Evolutionary conservation across 2,797 vertebrate genomes (phyloP).

Genomic region (Chaenodraco wilsoni): DNA sequence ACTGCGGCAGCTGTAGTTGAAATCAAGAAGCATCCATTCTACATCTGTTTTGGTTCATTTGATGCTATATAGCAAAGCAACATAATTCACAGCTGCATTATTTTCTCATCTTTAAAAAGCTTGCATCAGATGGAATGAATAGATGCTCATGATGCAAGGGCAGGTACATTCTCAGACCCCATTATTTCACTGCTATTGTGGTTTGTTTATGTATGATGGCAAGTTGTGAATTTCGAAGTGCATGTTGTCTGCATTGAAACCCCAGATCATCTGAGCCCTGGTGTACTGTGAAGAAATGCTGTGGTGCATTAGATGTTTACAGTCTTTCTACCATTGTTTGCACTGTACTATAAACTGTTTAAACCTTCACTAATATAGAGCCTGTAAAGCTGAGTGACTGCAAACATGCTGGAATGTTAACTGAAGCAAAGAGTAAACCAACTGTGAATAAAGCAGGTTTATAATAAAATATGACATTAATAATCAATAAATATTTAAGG

Average conservation of each 20-base stretch:
- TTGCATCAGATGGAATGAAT: conserved; percentile 31
- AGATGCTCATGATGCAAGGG: conserved; percentile 17
- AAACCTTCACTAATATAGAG: conserved; percentile 62
- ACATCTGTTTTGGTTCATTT: conserved; percentile 48
- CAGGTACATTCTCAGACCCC: background rate
- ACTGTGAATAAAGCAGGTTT: conserved; percentile 63
- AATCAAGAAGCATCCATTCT: conserved; percentile 40
- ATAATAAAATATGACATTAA: conserved; percentile 70
- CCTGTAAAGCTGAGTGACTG: conserved; percentile 54
- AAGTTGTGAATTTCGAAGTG: background rate
- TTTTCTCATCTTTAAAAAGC: conserved; percentile 9
- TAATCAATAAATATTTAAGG: conserved; percentile 72
- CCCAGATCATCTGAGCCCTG: conserved; percentile 11
- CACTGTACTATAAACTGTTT: conserved; percentile 73
- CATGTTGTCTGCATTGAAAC: conserved; percentile 22
- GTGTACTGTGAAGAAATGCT: conserved; percentile 22
- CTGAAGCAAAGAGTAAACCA: conserved; percentile 60
- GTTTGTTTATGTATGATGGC: conserved; percentile 27
- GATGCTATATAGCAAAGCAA: conserved; percentile 44
- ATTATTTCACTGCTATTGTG: conserved; percentile 17
- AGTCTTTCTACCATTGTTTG: conserved; percentile 61
- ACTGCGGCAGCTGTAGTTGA: conserved; percentile 28
- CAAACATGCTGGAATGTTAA: conserved; percentile 63
- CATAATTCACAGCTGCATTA: conserved; percentile 27
- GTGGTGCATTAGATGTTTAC: conserved; percentile 61